Evolutionary conservation across 2,113 vertebrate species (phyloP).

Genomic region (Plestiodon gilberti): DNA sequence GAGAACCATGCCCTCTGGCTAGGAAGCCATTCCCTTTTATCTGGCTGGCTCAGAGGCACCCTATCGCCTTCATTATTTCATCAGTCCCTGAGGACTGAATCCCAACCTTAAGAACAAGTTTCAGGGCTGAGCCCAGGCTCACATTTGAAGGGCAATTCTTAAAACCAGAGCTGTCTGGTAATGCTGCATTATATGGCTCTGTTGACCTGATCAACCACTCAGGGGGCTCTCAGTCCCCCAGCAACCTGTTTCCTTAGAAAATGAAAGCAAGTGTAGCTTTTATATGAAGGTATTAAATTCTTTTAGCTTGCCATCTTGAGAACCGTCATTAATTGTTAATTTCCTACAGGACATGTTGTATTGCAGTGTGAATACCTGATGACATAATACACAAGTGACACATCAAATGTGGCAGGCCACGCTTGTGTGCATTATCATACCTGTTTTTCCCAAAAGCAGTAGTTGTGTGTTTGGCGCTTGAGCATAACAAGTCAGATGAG

Average conservation of each 20-base stretch:
- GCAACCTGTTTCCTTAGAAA: neutral
- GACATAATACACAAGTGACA: neutral
- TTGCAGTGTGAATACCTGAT: neutral
- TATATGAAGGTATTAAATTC: constrained; percentile 4
- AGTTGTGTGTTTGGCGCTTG: neutral
- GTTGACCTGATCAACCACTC: constrained; percentile 1
- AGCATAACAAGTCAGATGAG: neutral
- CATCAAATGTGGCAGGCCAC: neutral
- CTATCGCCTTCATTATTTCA: neutral
- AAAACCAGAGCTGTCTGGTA: neutral
- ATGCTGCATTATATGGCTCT: neutral
- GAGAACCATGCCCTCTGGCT: neutral
- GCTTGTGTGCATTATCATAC: neutral
- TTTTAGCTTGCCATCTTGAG: neutral
- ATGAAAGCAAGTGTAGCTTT: neutral
- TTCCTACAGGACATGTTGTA: too few relatives aligned
- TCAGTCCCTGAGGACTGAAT: neutral
- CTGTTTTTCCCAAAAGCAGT: neutral
- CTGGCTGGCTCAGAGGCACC: neutral
- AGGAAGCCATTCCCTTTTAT: neutral
- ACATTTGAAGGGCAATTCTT: neutral
- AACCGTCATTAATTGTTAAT: neutral
- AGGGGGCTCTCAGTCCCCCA: constrained; percentile 2
- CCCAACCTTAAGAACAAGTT: neutral
- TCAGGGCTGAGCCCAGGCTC: neutral